Evolutionary conservation across 2,888 invertebrate genomes (phyloP).

Genomic region (Balanococcus diminutus): DNA sequence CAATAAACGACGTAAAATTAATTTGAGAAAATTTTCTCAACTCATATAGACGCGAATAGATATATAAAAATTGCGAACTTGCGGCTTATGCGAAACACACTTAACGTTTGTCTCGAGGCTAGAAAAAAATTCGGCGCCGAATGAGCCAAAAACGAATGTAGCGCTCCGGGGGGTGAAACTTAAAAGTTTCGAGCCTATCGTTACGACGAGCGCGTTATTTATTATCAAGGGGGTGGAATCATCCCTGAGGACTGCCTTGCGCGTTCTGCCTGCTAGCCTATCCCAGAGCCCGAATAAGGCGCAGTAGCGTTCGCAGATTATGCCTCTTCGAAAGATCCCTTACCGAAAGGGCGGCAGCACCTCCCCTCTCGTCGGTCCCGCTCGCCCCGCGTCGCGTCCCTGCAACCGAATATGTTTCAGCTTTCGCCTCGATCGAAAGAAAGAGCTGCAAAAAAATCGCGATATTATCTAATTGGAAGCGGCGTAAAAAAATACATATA

Average conservation of each 20-base stretch:
- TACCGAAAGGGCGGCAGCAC: constrained; percentile 49
- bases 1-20: constrained; percentile 8
- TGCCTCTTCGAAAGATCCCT: constrained; percentile 50
- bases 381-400: neutral
- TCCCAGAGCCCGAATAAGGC: constrained; percentile 54
- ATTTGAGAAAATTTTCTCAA: constrained; percentile 10
- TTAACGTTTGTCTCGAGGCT: constrained; percentile 48
- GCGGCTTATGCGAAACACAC: constrained; percentile 32
- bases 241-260: constrained; percentile 54
- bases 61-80: neutral
- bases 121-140: constrained; percentile 20
- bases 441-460: constrained; percentile 3
- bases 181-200: constrained; percentile 50
- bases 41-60: constrained; percentile 12
- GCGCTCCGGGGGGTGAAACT: constrained; percentile 51
- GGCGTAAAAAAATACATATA: neutral
- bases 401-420: constrained; percentile 46
- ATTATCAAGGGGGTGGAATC: constrained; percentile 54
- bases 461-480: constrained; percentile 50
- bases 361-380: constrained; percentile 37
- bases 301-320: constrained; percentile 53
- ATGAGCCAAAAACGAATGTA: constrained; percentile 41
- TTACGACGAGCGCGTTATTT: constrained; percentile 46
- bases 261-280: constrained; percentile 54
- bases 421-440: constrained; percentile 1